phyloP scores from a whole-genome alignment of 2,888 invertebrate genomes.

The Busseola fusca region DNA sequence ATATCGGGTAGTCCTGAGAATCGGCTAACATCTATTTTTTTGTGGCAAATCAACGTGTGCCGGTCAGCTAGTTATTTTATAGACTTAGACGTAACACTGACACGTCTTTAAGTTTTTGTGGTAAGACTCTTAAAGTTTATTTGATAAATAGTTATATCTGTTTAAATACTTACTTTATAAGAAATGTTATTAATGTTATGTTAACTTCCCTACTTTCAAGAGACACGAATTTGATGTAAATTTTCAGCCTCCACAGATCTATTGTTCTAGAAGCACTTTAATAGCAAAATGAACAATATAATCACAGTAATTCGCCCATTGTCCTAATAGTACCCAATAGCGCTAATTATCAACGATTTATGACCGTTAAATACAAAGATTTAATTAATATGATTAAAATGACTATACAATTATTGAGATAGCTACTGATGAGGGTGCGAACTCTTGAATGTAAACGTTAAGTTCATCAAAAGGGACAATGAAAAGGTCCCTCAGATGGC shows the following conservation, averaged over 20 bases:
- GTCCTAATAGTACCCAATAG: conserved; percentile 52
- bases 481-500: conserved; percentile 69
- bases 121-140: conserved; percentile 10
- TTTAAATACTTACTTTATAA: conserved; percentile 16
- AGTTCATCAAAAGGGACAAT: conserved; percentile 75
- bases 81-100: too few relatives aligned
- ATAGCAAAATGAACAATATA: conserved; percentile 67
- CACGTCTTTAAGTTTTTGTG: too few relatives aligned
- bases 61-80: too few relatives aligned
- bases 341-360: conserved; percentile 63
- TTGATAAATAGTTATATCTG: conserved; percentile 17
- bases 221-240: conserved; percentile 37
- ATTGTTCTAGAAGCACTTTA: conserved; percentile 61
- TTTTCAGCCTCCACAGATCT: conserved; percentile 51
- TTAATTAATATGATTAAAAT: conserved; percentile 68
- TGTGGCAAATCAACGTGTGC: too few relatives aligned
- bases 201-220: conserved; percentile 16
- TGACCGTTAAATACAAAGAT: conserved; percentile 57
- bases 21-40: too few relatives aligned
- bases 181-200: too few relatives aligned
- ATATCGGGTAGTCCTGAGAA: too few relatives aligned
- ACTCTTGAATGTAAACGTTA: conserved; percentile 75
- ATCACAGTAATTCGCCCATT: conserved; percentile 59
- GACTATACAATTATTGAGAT: conserved; percentile 60
- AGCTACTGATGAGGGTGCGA: conserved; percentile 68